These are phyloP conservation scores for Pipistrellus pygmaeus DNA, from an alignment of 2,797 vertebrate genomes.

Conservation along the genomic window DNA sequence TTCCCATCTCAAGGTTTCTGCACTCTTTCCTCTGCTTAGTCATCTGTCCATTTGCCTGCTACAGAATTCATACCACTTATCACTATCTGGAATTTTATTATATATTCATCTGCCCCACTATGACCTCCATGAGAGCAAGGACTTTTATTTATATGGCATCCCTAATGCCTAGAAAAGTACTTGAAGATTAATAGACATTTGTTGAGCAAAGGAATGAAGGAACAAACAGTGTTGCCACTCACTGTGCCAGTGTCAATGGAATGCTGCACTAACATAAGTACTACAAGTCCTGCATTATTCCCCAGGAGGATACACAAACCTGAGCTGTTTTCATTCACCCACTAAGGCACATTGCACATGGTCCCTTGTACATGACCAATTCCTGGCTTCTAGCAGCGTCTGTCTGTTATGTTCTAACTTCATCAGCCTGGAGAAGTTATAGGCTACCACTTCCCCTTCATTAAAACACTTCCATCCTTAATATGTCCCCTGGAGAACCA, in stretches of 20 bases:
- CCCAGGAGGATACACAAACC: neutral
- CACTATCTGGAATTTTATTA: neutral
- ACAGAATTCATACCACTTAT: neutral
- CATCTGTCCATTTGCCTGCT: neutral
- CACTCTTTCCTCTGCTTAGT: no score
- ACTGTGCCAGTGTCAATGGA: neutral
- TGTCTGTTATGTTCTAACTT: neutral
- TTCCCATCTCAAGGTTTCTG: neutral
- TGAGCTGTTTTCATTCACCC: neutral
- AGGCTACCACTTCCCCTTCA: neutral
- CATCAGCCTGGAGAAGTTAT: neutral
- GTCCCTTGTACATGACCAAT: neutral
- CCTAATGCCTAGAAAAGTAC: neutral
- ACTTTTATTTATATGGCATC: neutral
- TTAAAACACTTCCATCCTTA: neutral
- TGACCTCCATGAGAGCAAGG: neutral
- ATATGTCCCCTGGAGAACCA: constrained; percentile 11
- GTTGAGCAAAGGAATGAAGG: neutral
- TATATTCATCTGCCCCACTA: neutral
- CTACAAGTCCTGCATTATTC: neutral
- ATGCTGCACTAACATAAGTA: neutral
- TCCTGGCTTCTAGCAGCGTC: neutral
- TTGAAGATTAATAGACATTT: neutral
- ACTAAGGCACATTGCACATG: rapidly evolving
- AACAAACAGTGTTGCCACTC: neutral